Evolutionary conservation across 2,113 vertebrate species (phyloP).

Genomic region (Ciconia boyciana): DNA sequence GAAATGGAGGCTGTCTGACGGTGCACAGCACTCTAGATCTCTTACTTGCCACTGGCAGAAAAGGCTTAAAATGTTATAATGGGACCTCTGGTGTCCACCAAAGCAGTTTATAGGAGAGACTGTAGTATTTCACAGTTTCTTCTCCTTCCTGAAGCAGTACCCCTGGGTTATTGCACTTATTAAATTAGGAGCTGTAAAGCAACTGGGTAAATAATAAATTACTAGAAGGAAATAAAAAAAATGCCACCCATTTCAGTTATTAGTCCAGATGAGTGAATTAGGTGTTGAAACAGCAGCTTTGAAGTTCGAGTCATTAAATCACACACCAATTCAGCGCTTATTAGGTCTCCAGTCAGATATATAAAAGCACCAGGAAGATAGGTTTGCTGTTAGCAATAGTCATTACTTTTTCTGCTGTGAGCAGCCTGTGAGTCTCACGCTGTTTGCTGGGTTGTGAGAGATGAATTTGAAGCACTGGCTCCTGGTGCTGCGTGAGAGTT

Average conservation of each 20-base stretch:
- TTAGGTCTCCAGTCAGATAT: slow-evolving; percentile 42
- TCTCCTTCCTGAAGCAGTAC: slow-evolving; percentile 16
- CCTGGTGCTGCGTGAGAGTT: background rate
- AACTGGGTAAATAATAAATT: slow-evolving; percentile 51
- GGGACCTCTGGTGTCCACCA: background rate
- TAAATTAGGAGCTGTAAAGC: slow-evolving; percentile 46
- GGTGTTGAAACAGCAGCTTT: slow-evolving; percentile 46
- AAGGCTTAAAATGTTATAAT: background rate
- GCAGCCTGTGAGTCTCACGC: background rate
- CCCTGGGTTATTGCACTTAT: slow-evolving; percentile 44
- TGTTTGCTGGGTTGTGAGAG: background rate
- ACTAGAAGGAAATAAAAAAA: background rate
- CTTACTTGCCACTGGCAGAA: background rate
- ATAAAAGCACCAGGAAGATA: background rate
- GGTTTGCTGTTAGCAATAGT: background rate
- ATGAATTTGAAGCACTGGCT: background rate
- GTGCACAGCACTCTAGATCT: background rate
- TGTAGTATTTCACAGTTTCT: background rate
- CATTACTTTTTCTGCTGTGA: background rate
- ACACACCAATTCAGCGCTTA: slow-evolving; percentile 40
- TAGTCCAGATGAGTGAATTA: slow-evolving; percentile 57
- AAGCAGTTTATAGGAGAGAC: background rate
- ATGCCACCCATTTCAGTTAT: slow-evolving; percentile 29
- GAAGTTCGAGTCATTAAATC: slow-evolving; percentile 45
- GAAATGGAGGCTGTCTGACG: background rate